Percentiles rank a stretch among this genome's conserved stretches.
These are phyloP conservation scores for Fabriciana adippe DNA, from an alignment of 2,888 invertebrate genomes.

Conservation along the genomic window DNA sequence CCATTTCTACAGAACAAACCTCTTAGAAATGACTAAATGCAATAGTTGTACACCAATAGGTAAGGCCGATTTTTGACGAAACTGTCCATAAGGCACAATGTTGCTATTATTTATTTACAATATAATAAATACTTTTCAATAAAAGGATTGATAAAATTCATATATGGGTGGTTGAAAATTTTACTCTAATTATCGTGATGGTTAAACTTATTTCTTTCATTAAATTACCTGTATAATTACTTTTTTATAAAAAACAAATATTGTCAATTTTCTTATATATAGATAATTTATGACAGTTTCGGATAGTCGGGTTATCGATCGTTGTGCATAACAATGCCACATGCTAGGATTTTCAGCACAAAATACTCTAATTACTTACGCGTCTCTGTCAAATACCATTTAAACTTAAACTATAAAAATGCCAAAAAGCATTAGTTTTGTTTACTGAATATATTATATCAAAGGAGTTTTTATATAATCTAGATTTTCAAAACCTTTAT, in stretches of 20 bases:
- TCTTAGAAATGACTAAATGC: slow-evolving; percentile 38
- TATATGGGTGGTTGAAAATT: neutral
- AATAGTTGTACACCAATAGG: slow-evolving; percentile 31
- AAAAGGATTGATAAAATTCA: slow-evolving; percentile 1
- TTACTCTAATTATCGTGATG: neutral
- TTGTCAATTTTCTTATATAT: neutral
- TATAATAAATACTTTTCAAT: slow-evolving; percentile 10
- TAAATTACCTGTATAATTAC: neutral
- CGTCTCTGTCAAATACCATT: no score
- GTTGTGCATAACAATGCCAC: slow-evolving; percentile 12
- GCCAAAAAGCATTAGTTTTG: no score
- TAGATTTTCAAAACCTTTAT: no score
- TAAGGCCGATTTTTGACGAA: slow-evolving; percentile 27
- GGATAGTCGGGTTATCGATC: no score
- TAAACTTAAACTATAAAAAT: no score
- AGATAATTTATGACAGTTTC: neutral
- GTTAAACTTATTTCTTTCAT: neutral
- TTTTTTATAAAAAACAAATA: neutral
- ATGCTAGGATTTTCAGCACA: slow-evolving; percentile 19
- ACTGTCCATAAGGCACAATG: slow-evolving; percentile 32
- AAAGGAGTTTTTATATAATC: no score
- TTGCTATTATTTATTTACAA: slow-evolving; percentile 31
- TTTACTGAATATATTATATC: no score
- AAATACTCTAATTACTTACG: neutral
- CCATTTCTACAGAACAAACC: slow-evolving; percentile 19